phyloP scores from a whole-genome alignment of 2,113 vertebrate species.

The Eolophus roseicapilla region DNA sequence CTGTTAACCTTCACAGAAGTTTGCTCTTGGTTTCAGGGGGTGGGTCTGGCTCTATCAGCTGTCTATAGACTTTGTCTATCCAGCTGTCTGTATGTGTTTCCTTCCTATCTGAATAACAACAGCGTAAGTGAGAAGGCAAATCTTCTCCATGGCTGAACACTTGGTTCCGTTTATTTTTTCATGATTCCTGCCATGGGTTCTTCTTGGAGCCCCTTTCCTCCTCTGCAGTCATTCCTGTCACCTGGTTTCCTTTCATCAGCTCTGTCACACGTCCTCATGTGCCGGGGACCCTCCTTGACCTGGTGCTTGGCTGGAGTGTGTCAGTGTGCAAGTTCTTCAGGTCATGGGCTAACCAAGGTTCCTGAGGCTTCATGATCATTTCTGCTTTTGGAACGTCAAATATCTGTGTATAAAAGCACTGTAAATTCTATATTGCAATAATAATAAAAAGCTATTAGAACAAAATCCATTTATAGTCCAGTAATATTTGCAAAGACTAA shows the following conservation, averaged over 20 bases:
- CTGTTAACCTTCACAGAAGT: background rate
- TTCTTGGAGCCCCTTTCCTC: background rate
- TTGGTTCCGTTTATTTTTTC: background rate
- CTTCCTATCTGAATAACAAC: background rate
- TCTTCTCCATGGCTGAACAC: background rate
- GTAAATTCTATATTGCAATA: background rate
- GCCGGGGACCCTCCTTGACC: background rate
- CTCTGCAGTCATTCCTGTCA: fast-evolving
- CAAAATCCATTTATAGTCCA: background rate
- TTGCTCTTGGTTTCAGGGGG: background rate
- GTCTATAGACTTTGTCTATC: background rate
- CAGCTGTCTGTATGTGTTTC: background rate
- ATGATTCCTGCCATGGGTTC: background rate
- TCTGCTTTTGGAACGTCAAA: background rate
- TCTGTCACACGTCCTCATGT: fast-evolving
- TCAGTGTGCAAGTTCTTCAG: background rate
- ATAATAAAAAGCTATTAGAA: constrained; percentile 3
- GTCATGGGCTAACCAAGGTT: background rate
- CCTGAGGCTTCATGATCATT: fast-evolving
- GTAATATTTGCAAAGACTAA: constrained; percentile 48
- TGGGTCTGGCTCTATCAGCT: background rate
- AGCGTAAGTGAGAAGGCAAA: background rate
- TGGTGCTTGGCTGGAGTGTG: fast-evolving
- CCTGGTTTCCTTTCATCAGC: background rate
- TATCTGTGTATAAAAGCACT: background rate